These are phyloP conservation scores for Uria lomvia DNA, from an alignment of 2,113 vertebrate genomes.

Conservation along the genomic window DNA sequence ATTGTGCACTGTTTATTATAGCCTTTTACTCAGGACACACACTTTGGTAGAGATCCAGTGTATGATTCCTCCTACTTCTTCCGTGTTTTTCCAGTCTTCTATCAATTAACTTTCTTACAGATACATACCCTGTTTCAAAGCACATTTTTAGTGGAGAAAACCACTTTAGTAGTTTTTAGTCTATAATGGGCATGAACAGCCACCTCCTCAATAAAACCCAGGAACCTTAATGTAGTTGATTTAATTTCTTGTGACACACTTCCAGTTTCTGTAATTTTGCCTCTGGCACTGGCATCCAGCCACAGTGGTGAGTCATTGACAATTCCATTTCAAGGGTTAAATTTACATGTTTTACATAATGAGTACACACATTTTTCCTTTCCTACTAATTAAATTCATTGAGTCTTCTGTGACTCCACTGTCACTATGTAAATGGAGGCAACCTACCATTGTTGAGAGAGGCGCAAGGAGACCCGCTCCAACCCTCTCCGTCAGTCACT, in stretches of 20 bases:
- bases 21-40: background rate
- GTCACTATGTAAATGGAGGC: slow-evolving; percentile 39
- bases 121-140: background rate
- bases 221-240: background rate
- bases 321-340: slow-evolving; percentile 52
- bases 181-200: background rate
- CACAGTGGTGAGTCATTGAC: background rate
- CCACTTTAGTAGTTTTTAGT: too few species aligned
- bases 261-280: background rate
- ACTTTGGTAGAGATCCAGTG: background rate
- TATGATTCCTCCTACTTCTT: background rate
- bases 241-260: slow-evolving; percentile 26
- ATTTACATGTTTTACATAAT: slow-evolving; percentile 63
- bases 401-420: slow-evolving; percentile 33
- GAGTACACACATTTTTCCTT: slow-evolving; percentile 26
- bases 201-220: background rate
- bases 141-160: background rate
- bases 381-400: slow-evolving; percentile 62
- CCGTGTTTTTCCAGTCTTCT: background rate
- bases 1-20: background rate
- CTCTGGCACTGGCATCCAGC: background rate
- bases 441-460: slow-evolving; percentile 17
- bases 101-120: background rate
- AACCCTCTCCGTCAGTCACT: background rate
- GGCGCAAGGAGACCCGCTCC: background rate